phyloP scores from a whole-genome alignment of 2,113 vertebrate genomes.

The Vombatus ursinus region DNA sequence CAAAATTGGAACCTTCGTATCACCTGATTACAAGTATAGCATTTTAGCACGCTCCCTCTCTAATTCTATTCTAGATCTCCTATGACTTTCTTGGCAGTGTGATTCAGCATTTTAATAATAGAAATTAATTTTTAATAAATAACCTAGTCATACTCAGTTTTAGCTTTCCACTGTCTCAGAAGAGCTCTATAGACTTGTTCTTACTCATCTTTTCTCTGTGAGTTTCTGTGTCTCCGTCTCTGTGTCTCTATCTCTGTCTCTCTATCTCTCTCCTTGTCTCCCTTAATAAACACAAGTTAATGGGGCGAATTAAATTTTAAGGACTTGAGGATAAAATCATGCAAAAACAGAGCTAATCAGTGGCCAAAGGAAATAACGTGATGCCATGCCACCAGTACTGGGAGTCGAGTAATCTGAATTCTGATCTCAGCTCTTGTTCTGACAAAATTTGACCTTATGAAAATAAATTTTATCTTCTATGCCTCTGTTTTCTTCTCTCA shows the following conservation, averaged over 20 bases:
- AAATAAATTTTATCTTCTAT: not conserved
- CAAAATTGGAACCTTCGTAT: not conserved
- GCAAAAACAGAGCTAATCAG: not conserved
- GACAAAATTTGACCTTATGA: not conserved
- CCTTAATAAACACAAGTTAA: not conserved
- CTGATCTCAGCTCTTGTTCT: not conserved
- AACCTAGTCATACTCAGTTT: not conserved
- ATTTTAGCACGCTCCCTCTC: too few species aligned
- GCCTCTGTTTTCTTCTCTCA: not conserved
- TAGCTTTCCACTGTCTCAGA: not conserved
- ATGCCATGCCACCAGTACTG: not conserved
- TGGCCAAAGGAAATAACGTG: not conserved
- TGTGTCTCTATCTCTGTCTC: not conserved
- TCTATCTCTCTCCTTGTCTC: not conserved
- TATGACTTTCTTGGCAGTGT: not conserved
- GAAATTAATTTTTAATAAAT: not conserved
- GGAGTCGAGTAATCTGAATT: not conserved
- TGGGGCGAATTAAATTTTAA: not conserved
- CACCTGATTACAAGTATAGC: not conserved
- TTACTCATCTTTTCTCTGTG: not conserved
- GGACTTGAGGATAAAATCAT: not conserved
- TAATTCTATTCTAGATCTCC: not conserved
- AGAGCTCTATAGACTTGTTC: not conserved
- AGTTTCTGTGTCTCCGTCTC: not conserved
- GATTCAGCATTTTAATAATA: not conserved